Evolutionary conservation across 2,888 invertebrate genomes (phyloP), one percentile per base, ranked within the genome.

Genomic region (Trichopria drosophilae): DNA sequence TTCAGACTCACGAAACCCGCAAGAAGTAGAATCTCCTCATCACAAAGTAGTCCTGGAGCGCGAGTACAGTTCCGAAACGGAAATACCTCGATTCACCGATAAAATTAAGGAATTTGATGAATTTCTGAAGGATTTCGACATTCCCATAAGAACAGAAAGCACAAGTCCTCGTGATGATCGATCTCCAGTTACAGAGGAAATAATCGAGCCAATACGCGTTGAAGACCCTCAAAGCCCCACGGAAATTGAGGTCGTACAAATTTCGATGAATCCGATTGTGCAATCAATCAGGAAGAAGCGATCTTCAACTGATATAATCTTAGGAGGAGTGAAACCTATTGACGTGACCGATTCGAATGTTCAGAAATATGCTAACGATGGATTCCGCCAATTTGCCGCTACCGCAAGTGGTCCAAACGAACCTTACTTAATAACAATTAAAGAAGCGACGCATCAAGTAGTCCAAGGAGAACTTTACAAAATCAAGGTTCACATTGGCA

Each of bases 401-500:
- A 55, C 57, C 18, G 65, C 61, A 1, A 49, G 62, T 10, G 55
- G 59, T 2, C 12, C 56, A 0, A 61, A 67, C 31, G 67, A 70
- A 16, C 68, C 66, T 1, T 49, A 66, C n/a, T 57, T 81, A 13
- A 65, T 77, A 1, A 67, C 77, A 48, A 66, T 84, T 2, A 69
- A 71, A 34, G 76, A 78, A 2, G 80, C 80, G 6, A 71, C 76
- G 0, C 67, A 68, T n/a, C 79, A 83, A 70, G 65, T 82, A 7
- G 80, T 84, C 4, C 72, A 81, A 34, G 85, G 85, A 22, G 62
- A 72, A 32, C 64, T 80, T 39, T 83, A 81, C 20, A 80, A 79
- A 63, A 80, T 88, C 28, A 79, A 80, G 53, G 81, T 82, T 39
- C 76, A 79, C 58, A 72, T 86, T 7, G 82, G 82, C 9, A 77